Base-by-base conservation (phyloP, 1,140 invertebrate genomes). In the Drosophila bipectinata region DNA sequence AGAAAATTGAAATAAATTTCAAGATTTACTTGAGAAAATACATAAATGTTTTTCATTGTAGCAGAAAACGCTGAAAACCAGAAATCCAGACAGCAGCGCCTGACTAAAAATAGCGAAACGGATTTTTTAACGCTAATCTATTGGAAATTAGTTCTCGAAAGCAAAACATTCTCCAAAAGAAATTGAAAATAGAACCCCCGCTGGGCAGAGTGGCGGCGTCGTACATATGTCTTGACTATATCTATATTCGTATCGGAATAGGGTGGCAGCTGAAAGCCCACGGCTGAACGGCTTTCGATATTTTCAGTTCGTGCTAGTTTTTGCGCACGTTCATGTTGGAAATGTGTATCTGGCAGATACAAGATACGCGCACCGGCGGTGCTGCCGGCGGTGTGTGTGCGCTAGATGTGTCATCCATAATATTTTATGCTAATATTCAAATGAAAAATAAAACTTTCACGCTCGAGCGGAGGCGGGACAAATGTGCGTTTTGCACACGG, bases 401-500 rank as follows among this genome's bases (percentile, higher is more conserved):
- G 66, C 77, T 85, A 85, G 80, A 90, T 82, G 81, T 90, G 85
- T 85, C 85, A 90, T 90, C 87, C 69, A 77, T 75, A 79, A 90
- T 90, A 90, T 90, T 90, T 90, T 79, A 90, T 82, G 85, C 85
- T 90, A 90, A 90, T 90, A 90, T 82, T 74, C 67, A 72, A 69
- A 81, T 77, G 69, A 47, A 87, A 87, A 89, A 87, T 79, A 83
- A 57, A 83, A 83, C 48, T 88, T 88, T 89, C 84, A 79, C 58
- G 83, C 83, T 83, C 64, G 83, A 88, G 79, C 84, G 83, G 83
- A 87, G 83, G 90, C 84, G 84, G 80, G 64, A 64, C 71, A 89
- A 85, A 87, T 91, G 76, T 91, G 84, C 76, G 89, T 91, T 91
- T 75, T 91, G 90, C 90, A 71, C 90, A 91, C 90, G 90, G 69